Conservation (phyloP, 2,113 vertebrate genomes). For the Dinomys branickii region DNA sequence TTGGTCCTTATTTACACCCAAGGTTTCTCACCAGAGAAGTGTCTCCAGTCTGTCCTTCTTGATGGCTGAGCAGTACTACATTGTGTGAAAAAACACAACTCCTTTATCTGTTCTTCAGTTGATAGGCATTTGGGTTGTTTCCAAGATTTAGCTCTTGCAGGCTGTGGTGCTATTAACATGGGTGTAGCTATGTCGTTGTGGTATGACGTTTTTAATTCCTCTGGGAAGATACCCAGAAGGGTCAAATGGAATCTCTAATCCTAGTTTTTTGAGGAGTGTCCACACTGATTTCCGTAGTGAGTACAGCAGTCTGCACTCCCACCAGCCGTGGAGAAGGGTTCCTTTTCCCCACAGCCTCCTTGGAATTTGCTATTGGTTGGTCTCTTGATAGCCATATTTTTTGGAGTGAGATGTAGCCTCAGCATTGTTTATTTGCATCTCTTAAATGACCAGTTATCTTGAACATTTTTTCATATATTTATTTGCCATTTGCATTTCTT, state of each 20-base stretch:
- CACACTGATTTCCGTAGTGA: background rate
- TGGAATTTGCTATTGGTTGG: background rate
- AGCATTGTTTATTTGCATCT: background rate
- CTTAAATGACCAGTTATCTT: background rate
- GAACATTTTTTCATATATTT: background rate
- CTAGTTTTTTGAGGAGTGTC: background rate
- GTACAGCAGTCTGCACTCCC: background rate
- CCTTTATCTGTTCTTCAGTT: background rate
- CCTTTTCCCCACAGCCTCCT: background rate
- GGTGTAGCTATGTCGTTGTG: background rate
- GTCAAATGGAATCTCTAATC: background rate
- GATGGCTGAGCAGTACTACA: background rate
- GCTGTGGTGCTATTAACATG: background rate
- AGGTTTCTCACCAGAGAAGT: background rate
- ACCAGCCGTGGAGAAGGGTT: background rate
- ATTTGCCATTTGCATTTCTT: background rate
- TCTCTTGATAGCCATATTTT: background rate
- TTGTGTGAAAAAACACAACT: no score
- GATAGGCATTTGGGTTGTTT: background rate
- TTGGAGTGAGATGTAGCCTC: background rate
- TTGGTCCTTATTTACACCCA: background rate
- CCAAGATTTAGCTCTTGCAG: background rate
- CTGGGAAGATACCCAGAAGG: background rate
- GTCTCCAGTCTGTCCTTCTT: background rate
- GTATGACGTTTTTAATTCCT: background rate